Evolutionary conservation across 2,797 vertebrate genomes (phyloP).

Genomic region (Typhlichthys eigenmanni): DNA sequence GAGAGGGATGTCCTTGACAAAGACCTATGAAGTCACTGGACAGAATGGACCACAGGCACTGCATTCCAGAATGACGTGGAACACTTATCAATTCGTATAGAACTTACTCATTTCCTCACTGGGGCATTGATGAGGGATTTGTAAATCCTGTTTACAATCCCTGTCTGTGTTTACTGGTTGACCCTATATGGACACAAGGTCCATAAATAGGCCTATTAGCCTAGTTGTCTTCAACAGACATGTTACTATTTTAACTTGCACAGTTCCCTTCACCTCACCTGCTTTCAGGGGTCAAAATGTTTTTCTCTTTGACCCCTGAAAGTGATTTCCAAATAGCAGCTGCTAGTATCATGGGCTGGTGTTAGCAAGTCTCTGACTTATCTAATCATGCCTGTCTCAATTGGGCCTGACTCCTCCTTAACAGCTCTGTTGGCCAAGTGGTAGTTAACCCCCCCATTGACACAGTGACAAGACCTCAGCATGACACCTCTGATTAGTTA

Average conservation of each 20-base stretch:
- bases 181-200: background rate
- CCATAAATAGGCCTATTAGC: conserved; percentile 11
- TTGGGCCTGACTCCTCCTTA: conserved; percentile 9
- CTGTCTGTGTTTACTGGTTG: background rate
- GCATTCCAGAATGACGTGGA: conserved; percentile 38
- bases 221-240: background rate
- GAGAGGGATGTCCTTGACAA: conserved; percentile 81
- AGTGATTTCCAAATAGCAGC: conserved; percentile 41
- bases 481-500: conserved; percentile 64
- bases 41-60: conserved; percentile 38
- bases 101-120: conserved; percentile 40
- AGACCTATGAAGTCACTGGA: conserved; percentile 75
- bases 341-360: background rate
- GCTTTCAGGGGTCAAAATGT: conserved; percentile 22
- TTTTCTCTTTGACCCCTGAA: conserved; percentile 6
- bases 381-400: conserved; percentile 13
- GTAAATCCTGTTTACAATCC: background rate
- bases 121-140: background rate
- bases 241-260: conserved; percentile 28
- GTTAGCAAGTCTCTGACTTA: conserved; percentile 18
- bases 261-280: conserved; percentile 34
- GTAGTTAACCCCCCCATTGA: conserved; percentile 52
- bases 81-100: background rate
- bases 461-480: conserved; percentile 51
- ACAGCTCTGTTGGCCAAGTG: conserved; percentile 30